A percentile compares a stretch with the other conserved stretches of the same genome.
Evolutionary conservation across 1,140 invertebrate species (phyloP).

Genomic region (Venustaconcha ellipsiformis): DNA sequence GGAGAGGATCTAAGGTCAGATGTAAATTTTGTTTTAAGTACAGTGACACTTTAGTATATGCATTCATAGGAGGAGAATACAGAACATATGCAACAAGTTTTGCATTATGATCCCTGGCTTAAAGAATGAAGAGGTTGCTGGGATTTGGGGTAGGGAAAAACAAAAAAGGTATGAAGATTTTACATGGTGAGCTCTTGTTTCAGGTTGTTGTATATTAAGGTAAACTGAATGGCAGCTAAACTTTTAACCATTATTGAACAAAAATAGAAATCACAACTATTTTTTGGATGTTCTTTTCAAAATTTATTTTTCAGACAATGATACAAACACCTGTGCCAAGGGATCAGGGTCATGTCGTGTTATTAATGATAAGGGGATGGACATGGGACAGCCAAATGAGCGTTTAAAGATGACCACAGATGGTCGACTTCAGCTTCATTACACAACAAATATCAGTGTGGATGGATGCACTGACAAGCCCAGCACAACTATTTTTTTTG

Average conservation of each 20-base stretch:
- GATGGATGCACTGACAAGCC: conserved; percentile 45
- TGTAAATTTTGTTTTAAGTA: too few species aligned
- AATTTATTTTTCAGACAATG: conserved; percentile 1
- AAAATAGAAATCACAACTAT: background rate
- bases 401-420: conserved; percentile 29
- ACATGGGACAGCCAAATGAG: conserved; percentile 36
- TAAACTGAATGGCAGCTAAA: background rate
- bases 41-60: too few species aligned
- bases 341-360: conserved; percentile 44
- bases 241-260: background rate
- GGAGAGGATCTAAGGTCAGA: too few species aligned
- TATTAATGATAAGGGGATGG: conserved; percentile 5
- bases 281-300: conserved; percentile 2
- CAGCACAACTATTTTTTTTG: conserved; percentile 52
- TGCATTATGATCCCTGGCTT: too few species aligned
- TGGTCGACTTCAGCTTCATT: conserved; percentile 41
- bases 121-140: too few species aligned
- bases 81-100: too few species aligned
- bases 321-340: conserved; percentile 37
- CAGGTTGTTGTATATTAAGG: background rate
- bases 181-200: background rate
- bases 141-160: background rate
- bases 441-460: conserved; percentile 22
- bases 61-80: too few species aligned
- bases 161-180: background rate